These are phyloP conservation scores for Lithobates sylvaticus DNA, from an alignment of 2,797 vertebrate genomes.

Conservation along the genomic window DNA sequence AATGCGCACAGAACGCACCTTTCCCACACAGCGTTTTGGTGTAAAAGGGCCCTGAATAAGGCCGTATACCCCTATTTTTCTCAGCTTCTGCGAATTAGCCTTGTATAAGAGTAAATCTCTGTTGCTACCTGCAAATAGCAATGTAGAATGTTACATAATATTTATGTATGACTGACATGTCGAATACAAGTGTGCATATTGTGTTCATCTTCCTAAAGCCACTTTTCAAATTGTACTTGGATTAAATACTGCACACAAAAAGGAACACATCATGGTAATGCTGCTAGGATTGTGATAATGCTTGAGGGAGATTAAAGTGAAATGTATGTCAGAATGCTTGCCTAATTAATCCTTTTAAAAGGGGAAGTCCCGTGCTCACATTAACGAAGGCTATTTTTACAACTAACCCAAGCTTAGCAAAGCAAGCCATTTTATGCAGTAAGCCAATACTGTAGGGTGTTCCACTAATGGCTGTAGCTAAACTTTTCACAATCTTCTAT, in stretches of 20 bases:
- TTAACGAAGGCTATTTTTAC: constrained; percentile 59
- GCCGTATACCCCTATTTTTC: too few relatives aligned
- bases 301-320: constrained; percentile 57
- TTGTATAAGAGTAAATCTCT: too few relatives aligned
- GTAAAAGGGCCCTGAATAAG: too few relatives aligned
- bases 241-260: constrained; percentile 17
- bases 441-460: constrained; percentile 29
- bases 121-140: too few relatives aligned
- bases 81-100: too few relatives aligned
- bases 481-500: neutral
- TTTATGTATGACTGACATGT: neutral
- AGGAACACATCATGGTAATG: constrained; percentile 16
- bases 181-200: neutral
- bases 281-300: constrained; percentile 48
- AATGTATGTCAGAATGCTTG: constrained; percentile 61
- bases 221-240: neutral
- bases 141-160: neutral
- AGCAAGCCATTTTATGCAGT: constrained; percentile 44
- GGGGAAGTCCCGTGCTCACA: constrained; percentile 60
- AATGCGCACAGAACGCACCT: too few relatives aligned
- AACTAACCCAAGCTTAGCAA: constrained; percentile 51
- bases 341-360: constrained; percentile 61
- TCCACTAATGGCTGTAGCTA: constrained; percentile 9
- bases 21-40: too few relatives aligned
- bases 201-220: constrained; percentile 5